These are phyloP conservation scores for Amphilophus citrinellus DNA, from an alignment of 2,113 vertebrate species.

Conservation along the genomic window DNA sequence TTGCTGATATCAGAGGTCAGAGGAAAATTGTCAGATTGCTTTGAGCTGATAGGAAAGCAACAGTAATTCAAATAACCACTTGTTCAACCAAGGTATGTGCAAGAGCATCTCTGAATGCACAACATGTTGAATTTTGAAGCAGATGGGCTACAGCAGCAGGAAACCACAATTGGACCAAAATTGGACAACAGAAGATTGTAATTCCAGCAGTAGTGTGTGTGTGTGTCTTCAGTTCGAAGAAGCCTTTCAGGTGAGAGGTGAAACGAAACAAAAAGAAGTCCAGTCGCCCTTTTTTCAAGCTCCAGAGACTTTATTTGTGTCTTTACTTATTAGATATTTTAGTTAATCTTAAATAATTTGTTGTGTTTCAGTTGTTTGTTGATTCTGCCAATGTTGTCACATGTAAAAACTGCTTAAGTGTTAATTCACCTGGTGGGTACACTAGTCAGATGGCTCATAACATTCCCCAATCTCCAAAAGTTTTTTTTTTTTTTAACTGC, in stretches of 20 bases:
- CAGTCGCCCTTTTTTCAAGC: no score
- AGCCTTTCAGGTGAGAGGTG: no score
- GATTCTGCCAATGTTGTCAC: no score
- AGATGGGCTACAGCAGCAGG: neutral
- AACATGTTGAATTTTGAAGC: neutral
- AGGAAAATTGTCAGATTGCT: neutral
- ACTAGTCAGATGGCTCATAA: neutral
- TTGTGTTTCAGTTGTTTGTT: neutral
- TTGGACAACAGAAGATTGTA: neutral
- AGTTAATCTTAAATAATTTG: neutral
- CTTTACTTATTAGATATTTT: no score
- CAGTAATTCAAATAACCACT: neutral
- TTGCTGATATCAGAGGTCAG: neutral
- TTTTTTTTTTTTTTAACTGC: neutral
- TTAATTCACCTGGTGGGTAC: neutral
- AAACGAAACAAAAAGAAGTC: no score
- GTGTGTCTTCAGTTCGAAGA: no score
- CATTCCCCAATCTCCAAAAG: neutral
- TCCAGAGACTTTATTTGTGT: neutral
- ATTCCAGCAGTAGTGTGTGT: no score
- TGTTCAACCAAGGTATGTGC: neutral
- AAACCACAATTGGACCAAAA: conserved; percentile 4
- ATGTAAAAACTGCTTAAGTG: neutral
- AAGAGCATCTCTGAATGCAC: neutral
- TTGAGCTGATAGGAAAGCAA: neutral